Evolutionary conservation across 2,888 invertebrate genomes (phyloP), one percentile per base, ranked within the genome.

Genomic region (Ecliptopera silaceata): DNA sequence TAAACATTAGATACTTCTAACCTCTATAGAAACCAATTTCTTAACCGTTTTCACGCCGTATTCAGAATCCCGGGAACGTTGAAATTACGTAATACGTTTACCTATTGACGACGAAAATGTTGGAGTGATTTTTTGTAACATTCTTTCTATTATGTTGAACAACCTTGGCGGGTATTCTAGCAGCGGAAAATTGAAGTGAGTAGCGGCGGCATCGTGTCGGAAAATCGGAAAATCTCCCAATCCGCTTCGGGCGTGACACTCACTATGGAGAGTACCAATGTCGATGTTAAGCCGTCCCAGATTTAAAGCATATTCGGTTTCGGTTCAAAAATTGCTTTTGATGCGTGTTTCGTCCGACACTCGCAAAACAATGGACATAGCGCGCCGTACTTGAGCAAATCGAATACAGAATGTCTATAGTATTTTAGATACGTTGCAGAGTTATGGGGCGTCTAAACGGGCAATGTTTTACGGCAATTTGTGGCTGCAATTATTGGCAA

Each of bases 191-290:
- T 79, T 61, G 72, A 71, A 67, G 68, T 56, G 56, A 67, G 69
- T 61, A 67, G 61, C 54, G 64, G 68, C 64, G 69, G 71, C 72
- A 72, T 72, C 77, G 74, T 78, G 77, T 74, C 63, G 74, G 79
- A 74, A 82, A 81, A 79, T 81, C 79, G 72, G 69, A 67, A 80
- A 81, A 83, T 77, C 79, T 36, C 74, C 62, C 71, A 75, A 80
- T 78, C 77, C 77, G 74, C 75, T 77, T 64, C 65, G 59, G 72
- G 72, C 71, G 73, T 70, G 75, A 75, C 77, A 78, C 69, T 73
- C 76, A 67, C 73, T 68, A 68, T 38, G 65, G 60, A 66, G 65
- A 74, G 72, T 71, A 71, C 72, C 71, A 69, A 69, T 72, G 74
- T 74, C 71, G 68, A 70, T 68, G 71, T 74, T 77, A 79, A 80